Evolutionary conservation across 1,140 invertebrate species (phyloP), one percentile per base, ranked within the genome.

Genomic region (Yoshiicerus persimilis): DNA sequence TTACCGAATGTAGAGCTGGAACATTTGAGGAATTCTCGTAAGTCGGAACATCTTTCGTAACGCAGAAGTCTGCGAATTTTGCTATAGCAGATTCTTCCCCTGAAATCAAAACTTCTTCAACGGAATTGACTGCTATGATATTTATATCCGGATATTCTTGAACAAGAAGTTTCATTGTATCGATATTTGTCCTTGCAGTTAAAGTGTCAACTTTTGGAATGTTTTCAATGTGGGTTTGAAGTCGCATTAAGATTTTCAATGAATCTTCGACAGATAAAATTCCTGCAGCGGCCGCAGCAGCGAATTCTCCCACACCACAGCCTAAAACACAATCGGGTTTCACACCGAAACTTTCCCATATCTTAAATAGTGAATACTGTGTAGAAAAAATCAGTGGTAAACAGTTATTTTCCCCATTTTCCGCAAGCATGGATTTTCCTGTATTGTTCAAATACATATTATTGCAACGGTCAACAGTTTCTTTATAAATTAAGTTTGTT

Each of bases 341-440:
- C 4, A 88, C 11, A 41, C 87, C 87, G 39, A 80, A 86, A 20
- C 32, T 34, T 34, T 86, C 23, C 83, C 83, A 88, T 11, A 88
- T 13, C n/a, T 86, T 25, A n/a, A 41, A 1, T 10, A 86, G 56
- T 11, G 25, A 38, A 64, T 41, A 86, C 41, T 88, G 62, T 1
- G 56, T 56, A 34, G 34, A 70, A 34, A 88, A 75, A 13, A 70
- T 56, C 20, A 39, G 27, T 30, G 83, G 62, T 80, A 85, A 64
- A 30, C n/a, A 6, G 25, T n/a, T 93, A 6, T 80, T 13, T 16
- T 16, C 4, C 3, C 4, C 83, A n/a, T n/a, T n/a, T n/a, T n/a
- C n/a, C n/a, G n/a, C n/a, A n/a, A n/a, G n/a, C n/a, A n/a, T n/a
- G n/a, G n/a, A n/a, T n/a, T n/a, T n/a, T n/a, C n/a, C n/a, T n/a